Evolutionary conservation across 2,888 invertebrate genomes (phyloP), one percentile per base, ranked within the genome.

Genomic region (Drepana falcataria): DNA sequence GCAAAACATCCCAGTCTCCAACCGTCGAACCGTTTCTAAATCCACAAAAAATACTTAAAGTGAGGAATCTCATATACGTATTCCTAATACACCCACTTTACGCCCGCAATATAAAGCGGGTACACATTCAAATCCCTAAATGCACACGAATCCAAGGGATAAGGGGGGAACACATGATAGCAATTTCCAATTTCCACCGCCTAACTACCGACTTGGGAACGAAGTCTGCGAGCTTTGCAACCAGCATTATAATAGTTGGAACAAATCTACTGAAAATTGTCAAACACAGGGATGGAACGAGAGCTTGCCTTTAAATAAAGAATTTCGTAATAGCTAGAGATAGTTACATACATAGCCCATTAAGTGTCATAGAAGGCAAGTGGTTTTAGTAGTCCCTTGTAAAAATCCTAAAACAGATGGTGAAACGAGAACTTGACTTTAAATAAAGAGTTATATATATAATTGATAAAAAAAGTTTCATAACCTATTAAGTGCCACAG

Each of bases 221-320:
- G 79, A 81, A 80, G 79, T 81, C 82, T 80, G 81, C 75, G 80
- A 78, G 76, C 69, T 73, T 69, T 65, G 53, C 60, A 59, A 61
- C 61, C 57, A 56, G 59, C 57, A 57, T 61, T 61, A 58, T 65
- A 59, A 37, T 37, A 65, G 59, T 65, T 67, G 60, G 68, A 69
- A 68, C 70, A 68, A 67, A 53, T 51, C 51, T 52, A 59, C 55
- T 51, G 51, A 47, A 9, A 44, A 37, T 5, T 4, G 4, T 37
- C 37, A 37, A 5, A 37, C 4, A 5, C 3, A 37, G 37, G 4
- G 5, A 37, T 37, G 37, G 3, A 5, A 37, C 37, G 5, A 4
- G 37, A 4, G 5, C 37, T 37, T 37, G 3, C 3, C 5, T 1
- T 37, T 37, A 37, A 37, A 37, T 4, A 37, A 37, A 37, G 37